These are phyloP conservation scores for Sebastes oblongus DNA, from an alignment of 2,797 vertebrate species.

Conservation along the genomic window DNA sequence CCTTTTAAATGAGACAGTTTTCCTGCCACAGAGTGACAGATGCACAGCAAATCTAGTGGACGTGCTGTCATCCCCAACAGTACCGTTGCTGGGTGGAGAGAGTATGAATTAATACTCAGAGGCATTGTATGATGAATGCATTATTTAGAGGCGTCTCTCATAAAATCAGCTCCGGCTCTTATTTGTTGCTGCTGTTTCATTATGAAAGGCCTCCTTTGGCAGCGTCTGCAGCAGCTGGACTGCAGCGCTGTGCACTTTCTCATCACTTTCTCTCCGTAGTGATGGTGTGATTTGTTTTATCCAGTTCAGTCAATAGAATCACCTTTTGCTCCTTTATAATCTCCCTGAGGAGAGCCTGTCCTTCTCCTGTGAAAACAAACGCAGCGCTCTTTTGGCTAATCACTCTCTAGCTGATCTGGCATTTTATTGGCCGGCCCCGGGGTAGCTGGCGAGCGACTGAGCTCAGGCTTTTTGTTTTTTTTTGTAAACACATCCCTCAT, in stretches of 20 bases:
- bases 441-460: constrained; percentile 32
- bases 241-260: constrained; percentile 33
- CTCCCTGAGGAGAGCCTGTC: constrained; percentile 40
- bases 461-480: not conserved
- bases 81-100: constrained; percentile 11
- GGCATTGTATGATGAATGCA: constrained; percentile 52
- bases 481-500: constrained; percentile 33
- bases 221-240: constrained; percentile 17
- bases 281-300: constrained; percentile 62
- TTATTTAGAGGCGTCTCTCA: constrained; percentile 54
- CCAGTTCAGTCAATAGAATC: constrained; percentile 61
- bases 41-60: constrained; percentile 39
- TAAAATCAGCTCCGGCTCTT: constrained; percentile 32
- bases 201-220: constrained; percentile 40
- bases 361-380: constrained; percentile 53
- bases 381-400: constrained; percentile 45
- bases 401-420: constrained; percentile 62
- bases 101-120: constrained; percentile 54
- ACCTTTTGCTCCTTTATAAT: constrained; percentile 60
- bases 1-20: constrained; percentile 38
- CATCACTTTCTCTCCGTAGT: constrained; percentile 30
- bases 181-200: constrained; percentile 52
- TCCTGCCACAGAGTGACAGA: constrained; percentile 32
- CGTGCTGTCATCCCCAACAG: constrained; percentile 23
- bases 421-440: constrained; percentile 47